Evolutionary conservation across 2,888 invertebrate genomes (phyloP).

Genomic region (Zygogramma bicolorata): DNA sequence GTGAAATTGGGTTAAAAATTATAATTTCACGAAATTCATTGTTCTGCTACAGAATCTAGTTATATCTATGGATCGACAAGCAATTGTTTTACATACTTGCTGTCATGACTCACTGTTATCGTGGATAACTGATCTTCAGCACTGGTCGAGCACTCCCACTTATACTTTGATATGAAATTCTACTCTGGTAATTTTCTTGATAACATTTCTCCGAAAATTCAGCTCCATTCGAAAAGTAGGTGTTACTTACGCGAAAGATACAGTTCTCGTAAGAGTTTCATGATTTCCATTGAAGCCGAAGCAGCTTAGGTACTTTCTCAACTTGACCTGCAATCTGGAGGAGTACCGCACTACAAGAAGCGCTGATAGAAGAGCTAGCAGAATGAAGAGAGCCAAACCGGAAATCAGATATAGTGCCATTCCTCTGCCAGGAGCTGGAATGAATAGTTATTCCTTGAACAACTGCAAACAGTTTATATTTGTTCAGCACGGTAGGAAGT

Average conservation of each 20-base stretch:
- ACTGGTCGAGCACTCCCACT: no score
- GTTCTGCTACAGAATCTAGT: no score
- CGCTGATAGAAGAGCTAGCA: not conserved
- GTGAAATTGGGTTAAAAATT: no score
- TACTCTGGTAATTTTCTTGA: no score
- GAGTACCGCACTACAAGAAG: not conserved
- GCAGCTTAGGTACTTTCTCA: slow-evolving; percentile 19
- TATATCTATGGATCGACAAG: no score
- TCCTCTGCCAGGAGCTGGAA: slow-evolving; percentile 6
- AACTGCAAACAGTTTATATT: not conserved
- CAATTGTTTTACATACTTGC: no score
- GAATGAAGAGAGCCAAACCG: not conserved
- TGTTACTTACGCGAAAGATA: slow-evolving; percentile 23
- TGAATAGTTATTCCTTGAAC: not conserved
- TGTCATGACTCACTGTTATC: no score
- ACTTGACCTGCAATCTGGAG: slow-evolving; percentile 11
- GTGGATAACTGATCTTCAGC: no score
- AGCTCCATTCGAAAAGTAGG: not conserved
- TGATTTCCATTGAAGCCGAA: slow-evolving; percentile 9
- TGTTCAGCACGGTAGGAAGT: no score
- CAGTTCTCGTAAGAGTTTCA: slow-evolving; percentile 8
- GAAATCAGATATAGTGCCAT: not conserved
- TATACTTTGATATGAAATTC: no score
- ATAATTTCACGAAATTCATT: no score
- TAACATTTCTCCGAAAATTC: no score